Base-by-base conservation (phyloP, 2,797 vertebrate genomes). In the Bryconaethiops microstoma region DNA sequence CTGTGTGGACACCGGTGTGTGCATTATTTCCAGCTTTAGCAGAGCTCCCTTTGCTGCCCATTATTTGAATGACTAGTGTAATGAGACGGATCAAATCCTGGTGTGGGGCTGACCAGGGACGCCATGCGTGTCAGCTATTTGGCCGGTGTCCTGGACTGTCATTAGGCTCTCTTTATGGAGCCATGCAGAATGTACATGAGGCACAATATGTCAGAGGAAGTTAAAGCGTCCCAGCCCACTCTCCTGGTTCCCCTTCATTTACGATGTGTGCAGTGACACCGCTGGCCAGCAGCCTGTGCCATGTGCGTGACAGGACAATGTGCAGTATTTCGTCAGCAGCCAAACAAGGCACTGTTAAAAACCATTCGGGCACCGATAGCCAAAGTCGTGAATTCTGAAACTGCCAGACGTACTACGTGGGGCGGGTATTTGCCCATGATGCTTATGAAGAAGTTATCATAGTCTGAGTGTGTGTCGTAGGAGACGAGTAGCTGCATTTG, bases 121-220 rank as follows among this genome's bases (percentile, higher is more conserved):
- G 71, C 78, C 45, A 70, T 76, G 82, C 77, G 35, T 86, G 80
- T 79, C 83, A 81, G 76, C 78, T 79, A 84, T 86, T 87, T 88
- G 87, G 87, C 83, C 71, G 23, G 81, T 68, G 79, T 86, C 87
- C 87, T 87, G 85, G 70, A 70, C 81, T 77, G 76, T 84, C 81
- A 79, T 83, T 79, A 40, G 50, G 68, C 77, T 73, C 77, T 85
- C 77, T 87, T 88, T 85, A 85, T 85, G 79, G 81, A 82, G 63
- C 74, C 71, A 81, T 81, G 79, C 80, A 75, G 79, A 83, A 79
- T 75, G 84, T 78, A 75, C 81, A 83, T 63, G 81, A 82, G 84
- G 77, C 81, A 86, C 83, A 87, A 86, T 87, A 86, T 87, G 82
- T 87, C 83, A 79, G 67, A 84, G 83, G 82, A 85, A 79, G 83